A percentile compares a stretch with the other conserved stretches of the same genome.
Conservation (phyloP, 2,888 invertebrate genomes). For the Brachyptera risi region DNA sequence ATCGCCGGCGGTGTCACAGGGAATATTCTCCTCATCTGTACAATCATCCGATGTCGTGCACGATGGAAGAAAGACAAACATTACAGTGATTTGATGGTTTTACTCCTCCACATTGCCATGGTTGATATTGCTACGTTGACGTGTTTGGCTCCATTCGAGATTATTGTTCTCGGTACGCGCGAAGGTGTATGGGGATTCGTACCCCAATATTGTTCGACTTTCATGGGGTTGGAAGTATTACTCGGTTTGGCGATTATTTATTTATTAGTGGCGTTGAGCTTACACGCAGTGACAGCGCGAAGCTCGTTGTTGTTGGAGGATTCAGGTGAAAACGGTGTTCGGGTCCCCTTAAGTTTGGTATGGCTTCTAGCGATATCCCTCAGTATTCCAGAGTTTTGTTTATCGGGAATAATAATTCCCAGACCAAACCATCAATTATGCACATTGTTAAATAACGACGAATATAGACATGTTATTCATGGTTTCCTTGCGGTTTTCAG, state of each 20-base stretch:
- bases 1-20: conserved; percentile 8
- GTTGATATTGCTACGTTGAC: conserved; percentile 14
- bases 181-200: conserved; percentile 8
- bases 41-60: conserved; percentile 2
- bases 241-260: conserved; percentile 5
- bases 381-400: not conserved
- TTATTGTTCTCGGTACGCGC: not conserved
- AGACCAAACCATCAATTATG: not conserved
- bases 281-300: conserved; percentile 3
- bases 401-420: not conserved
- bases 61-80: conserved; percentile 1
- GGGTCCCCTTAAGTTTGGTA: not conserved
- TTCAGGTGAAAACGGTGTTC: not conserved
- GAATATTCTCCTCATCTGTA: not conserved
- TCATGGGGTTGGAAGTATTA: conserved; percentile 14
- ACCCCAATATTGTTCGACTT: conserved; percentile 11
- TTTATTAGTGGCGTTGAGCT: conserved; percentile 4
- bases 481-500: not conserved
- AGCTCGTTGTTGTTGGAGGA: not conserved
- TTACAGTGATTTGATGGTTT: conserved; percentile 5
- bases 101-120: conserved; percentile 15
- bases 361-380: conserved; percentile 7
- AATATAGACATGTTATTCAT: not conserved
- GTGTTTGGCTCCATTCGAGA: conserved; percentile 12
- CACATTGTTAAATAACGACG: not conserved